These are phyloP conservation scores for Ciconia maguari DNA, from an alignment of 2,113 vertebrate species.

Conservation along the genomic window DNA sequence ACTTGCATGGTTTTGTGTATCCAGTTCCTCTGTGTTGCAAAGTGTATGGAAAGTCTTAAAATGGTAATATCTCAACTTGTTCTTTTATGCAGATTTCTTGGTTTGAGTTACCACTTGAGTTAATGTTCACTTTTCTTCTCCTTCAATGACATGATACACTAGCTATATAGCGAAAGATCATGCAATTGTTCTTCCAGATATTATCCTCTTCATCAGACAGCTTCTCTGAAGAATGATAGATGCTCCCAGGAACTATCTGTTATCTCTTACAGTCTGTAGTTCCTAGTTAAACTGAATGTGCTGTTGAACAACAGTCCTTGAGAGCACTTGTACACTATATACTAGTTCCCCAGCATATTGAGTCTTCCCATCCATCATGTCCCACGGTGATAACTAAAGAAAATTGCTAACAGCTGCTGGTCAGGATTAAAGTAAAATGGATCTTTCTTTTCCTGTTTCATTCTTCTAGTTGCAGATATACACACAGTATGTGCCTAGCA, in stretches of 20 bases:
- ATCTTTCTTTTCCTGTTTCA: background rate
- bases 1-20: constrained; percentile 22
- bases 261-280: background rate
- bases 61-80: background rate
- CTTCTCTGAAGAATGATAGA: background rate
- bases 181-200: constrained; percentile 13
- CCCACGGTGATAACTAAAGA: constrained; percentile 37
- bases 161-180: background rate
- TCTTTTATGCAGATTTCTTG: background rate
- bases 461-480: background rate
- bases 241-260: constrained; percentile 19
- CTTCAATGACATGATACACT: background rate
- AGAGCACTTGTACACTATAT: background rate
- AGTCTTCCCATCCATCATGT: constrained; percentile 47
- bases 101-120: background rate
- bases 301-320: constrained; percentile 32
- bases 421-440: constrained; percentile 33
- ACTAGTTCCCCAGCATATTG: background rate
- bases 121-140: background rate
- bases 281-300: constrained; percentile 11
- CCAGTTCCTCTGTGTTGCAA: background rate
- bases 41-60: background rate
- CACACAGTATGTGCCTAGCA: background rate
- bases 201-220: background rate
- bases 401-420: constrained; percentile 48